Conservation (phyloP, 2,797 vertebrate genomes). For the Neomorphus geoffroyi region DNA sequence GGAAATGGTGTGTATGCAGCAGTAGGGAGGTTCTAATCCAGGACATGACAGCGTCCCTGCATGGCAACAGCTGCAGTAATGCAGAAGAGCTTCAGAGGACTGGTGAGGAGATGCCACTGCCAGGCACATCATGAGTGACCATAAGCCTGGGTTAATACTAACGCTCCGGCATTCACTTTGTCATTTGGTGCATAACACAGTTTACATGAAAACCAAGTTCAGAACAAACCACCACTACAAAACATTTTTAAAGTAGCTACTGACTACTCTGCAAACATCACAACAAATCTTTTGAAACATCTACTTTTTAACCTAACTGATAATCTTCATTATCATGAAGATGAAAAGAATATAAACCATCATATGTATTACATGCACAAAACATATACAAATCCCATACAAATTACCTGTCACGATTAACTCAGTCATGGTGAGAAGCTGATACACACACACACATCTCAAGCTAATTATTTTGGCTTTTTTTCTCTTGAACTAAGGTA, state of each 20-base stretch:
- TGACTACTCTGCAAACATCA: constrained; percentile 30
- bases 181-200: background rate
- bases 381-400: constrained; percentile 14
- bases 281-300: constrained; percentile 50
- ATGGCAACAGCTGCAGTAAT: background rate
- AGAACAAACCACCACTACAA: constrained; percentile 46
- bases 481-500: constrained; percentile 50
- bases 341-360: constrained; percentile 30
- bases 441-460: background rate
- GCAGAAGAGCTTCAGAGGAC: background rate
- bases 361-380: background rate
- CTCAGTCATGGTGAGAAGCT: constrained; percentile 30
- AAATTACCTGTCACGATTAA: constrained; percentile 73
- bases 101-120: background rate
- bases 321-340: constrained; percentile 31
- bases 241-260: constrained; percentile 55
- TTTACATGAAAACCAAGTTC: constrained; percentile 36
- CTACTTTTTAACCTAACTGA: constrained; percentile 67
- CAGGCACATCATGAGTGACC: background rate
- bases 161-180: background rate
- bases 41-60: background rate
- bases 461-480: constrained; percentile 69
- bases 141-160: background rate
- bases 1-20: background rate
- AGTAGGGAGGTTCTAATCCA: background rate